Base-by-base conservation (phyloP, 2,113 vertebrate species). In the Amphilophus citrinellus region DNA sequence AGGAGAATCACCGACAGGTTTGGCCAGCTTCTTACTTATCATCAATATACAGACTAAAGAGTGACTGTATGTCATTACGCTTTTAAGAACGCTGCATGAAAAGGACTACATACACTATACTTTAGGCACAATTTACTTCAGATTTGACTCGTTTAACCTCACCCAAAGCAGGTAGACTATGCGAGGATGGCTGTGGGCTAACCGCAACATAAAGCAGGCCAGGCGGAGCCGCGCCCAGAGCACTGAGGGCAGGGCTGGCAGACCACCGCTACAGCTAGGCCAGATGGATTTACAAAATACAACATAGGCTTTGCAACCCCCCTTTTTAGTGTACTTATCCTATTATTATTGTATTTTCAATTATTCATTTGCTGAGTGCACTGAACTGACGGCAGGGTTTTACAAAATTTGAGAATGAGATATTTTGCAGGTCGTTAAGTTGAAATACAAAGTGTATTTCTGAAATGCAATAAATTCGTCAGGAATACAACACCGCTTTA, bases 171-270 rank as follows among this genome's bases (percentile, higher is more conserved):
- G 87, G 87, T 87, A 84, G 60, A 83, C 27, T 60, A 27, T 42
- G 53, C 50, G 20, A 75, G 65, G 83, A 47, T 56, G 77, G 37
- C 53, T 63, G 82, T 65, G 84, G 76, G 30, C 59, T 50, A 65
- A 91, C 82, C 84, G 66, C 85, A 86, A 76, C 88, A 60, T 79
- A 53, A 62, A 91, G 68, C 65, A 59, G 84, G 65, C 76, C 80
- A 62, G 39, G 81, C 35, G 76, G 81, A 89, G 89, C 86, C 88
- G 82, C 92, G 63, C 84, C 90, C 84, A 76, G 56, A 75, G 88
- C 50, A 73, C 79, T 39, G 63, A 79, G 79, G 76, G 27, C 79
- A 85, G 61, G 61, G 62, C 77, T 89, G 87, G 80, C 86, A 87
- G 84, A 86, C 53, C 80, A 73, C 76, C 57, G 59, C 82, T 15